A percentile compares a stretch with the other conserved stretches of the same genome.
Evolutionary conservation across 2,888 invertebrate genomes (phyloP).

Genomic region (Ptychoptera albimana): DNA sequence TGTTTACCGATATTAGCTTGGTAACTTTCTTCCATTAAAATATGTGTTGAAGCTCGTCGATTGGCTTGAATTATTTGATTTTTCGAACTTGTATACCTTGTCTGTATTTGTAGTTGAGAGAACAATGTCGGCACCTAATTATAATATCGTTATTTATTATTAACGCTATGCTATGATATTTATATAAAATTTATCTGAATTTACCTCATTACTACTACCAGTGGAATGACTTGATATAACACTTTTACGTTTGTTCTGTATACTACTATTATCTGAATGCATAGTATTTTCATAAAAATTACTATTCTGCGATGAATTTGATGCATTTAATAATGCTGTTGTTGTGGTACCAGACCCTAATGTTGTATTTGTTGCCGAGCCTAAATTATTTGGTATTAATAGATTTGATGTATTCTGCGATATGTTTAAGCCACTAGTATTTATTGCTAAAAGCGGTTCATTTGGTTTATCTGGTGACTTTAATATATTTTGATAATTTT

Average conservation of each 20-base stretch:
- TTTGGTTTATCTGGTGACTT: slow-evolving; percentile 30
- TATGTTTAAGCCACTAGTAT: too few species aligned
- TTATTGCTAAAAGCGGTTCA: slow-evolving; percentile 6
- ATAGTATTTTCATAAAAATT: slow-evolving; percentile 32
- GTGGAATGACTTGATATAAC: slow-evolving; percentile 33
- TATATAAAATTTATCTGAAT: slow-evolving; percentile 7
- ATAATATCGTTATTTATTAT: slow-evolving; percentile 5
- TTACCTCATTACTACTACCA: slow-evolving; percentile 32
- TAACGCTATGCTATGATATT: background rate
- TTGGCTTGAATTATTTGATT: slow-evolving; percentile 17
- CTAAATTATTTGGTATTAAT: slow-evolving; percentile 16
- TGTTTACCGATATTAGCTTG: slow-evolving; percentile 22
- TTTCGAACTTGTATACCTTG: slow-evolving; percentile 27
- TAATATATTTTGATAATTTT: slow-evolving; percentile 25
- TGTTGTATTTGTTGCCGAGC: background rate
- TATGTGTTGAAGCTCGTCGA: slow-evolving; percentile 17
- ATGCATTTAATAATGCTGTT: slow-evolving; percentile 23
- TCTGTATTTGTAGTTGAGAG: slow-evolving; percentile 73
- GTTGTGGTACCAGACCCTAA: slow-evolving; percentile 15
- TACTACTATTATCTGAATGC: slow-evolving; percentile 31
- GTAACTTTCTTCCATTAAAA: slow-evolving; percentile 29
- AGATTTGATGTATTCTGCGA: slow-evolving; percentile 6
- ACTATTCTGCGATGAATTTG: slow-evolving; percentile 31
- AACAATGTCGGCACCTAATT: slow-evolving; percentile 59
- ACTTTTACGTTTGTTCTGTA: slow-evolving; percentile 29